A percentile compares a stretch with the other conserved stretches of the same genome.
Evolutionary conservation across 1,140 invertebrate genomes (phyloP).

Genomic region (Papilio glaucus): DNA sequence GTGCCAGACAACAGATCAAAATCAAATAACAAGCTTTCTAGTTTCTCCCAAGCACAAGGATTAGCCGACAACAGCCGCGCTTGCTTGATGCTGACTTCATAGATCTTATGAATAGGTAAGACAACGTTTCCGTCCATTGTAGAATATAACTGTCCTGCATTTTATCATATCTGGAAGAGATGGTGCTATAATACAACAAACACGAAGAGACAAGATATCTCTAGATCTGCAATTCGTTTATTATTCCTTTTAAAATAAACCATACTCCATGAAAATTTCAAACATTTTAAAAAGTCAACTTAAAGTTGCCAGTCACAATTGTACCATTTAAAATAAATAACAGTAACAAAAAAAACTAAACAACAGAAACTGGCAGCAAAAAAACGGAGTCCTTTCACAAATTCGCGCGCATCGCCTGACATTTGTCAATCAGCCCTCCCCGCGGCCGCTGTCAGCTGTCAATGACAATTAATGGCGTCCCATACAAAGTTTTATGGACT

Average conservation of each 20-base stretch:
- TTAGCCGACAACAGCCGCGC: no score
- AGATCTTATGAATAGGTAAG: no score
- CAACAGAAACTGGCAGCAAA: slow-evolving; percentile 46
- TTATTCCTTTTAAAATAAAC: background rate
- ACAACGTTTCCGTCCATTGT: no score
- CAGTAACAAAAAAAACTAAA: slow-evolving; percentile 49
- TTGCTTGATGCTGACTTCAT: no score
- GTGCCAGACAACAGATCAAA: no score
- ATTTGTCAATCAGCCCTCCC: slow-evolving; percentile 78
- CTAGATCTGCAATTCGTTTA: background rate
- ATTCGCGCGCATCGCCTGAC: slow-evolving; percentile 64
- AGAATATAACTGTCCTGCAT: no score
- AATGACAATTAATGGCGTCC: slow-evolving; percentile 79
- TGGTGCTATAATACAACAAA: no score
- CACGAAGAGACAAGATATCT: no score
- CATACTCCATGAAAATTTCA: background rate
- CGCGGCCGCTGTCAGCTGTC: slow-evolving; percentile 66
- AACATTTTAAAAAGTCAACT: slow-evolving; percentile 29
- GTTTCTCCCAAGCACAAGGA: no score
- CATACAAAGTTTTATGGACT: slow-evolving; percentile 78
- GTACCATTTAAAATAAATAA: slow-evolving; percentile 50
- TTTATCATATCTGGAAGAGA: no score
- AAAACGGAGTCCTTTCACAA: slow-evolving; percentile 58
- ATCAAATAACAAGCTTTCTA: no score
- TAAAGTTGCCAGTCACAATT: slow-evolving; percentile 58